Conservation (phyloP, 92 coral and sea anemone species). For the Porites cylindrica region DNA sequence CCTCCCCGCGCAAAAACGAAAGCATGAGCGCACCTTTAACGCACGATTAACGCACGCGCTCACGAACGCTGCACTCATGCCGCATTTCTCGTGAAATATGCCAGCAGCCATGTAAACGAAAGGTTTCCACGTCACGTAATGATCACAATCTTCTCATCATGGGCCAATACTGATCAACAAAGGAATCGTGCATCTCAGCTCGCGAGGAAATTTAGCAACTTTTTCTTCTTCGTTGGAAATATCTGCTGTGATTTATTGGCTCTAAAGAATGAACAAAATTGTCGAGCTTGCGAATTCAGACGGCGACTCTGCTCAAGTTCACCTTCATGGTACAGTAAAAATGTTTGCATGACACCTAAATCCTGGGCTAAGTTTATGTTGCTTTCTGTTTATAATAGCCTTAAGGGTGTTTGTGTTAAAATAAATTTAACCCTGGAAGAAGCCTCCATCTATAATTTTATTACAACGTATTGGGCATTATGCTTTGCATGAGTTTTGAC, state of each 20-base stretch:
- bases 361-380: too few relatives aligned
- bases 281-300: conserved; percentile 54
- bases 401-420: too few relatives aligned
- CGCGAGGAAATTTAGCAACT: too few relatives aligned
- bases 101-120: background rate
- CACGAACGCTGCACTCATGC: background rate
- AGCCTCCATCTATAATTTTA: too few relatives aligned
- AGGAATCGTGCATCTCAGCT: background rate
- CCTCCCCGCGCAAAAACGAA: too few relatives aligned
- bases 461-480: too few relatives aligned
- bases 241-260: background rate
- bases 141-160: background rate
- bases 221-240: background rate
- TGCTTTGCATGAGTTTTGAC: too few relatives aligned
- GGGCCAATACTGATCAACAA: background rate
- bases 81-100: background rate
- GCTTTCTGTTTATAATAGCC: too few relatives aligned
- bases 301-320: conserved; percentile 71
- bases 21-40: too few relatives aligned
- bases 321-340: conserved; percentile 70
- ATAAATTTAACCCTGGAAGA: too few relatives aligned
- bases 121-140: background rate
- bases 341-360: too few relatives aligned
- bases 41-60: too few relatives aligned
- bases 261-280: conserved; percentile 53